Evolutionary conservation across 2,113 vertebrate species (phyloP), one percentile per base, ranked within the genome.

Genomic region (Marmota monax): DNA sequence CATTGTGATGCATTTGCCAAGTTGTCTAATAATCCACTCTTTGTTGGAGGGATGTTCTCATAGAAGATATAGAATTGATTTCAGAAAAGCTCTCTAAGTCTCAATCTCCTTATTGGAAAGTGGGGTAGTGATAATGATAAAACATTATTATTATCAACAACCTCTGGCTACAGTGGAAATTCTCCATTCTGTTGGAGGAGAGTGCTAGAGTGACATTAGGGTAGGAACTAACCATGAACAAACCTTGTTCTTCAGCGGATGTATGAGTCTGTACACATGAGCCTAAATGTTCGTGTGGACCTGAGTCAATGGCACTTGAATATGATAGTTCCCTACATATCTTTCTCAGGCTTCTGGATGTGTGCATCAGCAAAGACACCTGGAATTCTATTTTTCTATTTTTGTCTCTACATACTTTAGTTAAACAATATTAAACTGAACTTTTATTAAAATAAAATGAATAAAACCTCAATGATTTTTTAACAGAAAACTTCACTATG

Each of bases 181-280:
- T 94, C n/a, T 84, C 32, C 16, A 2, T 61, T 4, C 22, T 29
- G 10, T 18, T n/a, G 37, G 53, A 17, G 17, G 17, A 48, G 39
- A 37, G 16, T n/a, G 13, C 4, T 25, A 25, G 17, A 16, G 11
- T 4, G 9, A 73, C 13, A 20, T 42, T 39, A 76, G 29, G 8
- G 2, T 27, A 29, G 29, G 13, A 13, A 78, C 32, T 39, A 27
- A 79, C 20, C 45, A 58, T 9, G 6, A 22, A 53, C 22, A 65
- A 1, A 1, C 17, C 25, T 27, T 27, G 27, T 16, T 83, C 34
- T 76, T 20, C 5, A 27, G 18, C 42, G 48, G 23, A 76, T 6
- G 5, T 1, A 0, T 39, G 23, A 2, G 5, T 58, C 16, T 63
- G 23, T 0, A 22, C 34, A 8, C 0, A 2, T 48, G 27, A 39